Base-by-base conservation (phyloP, 2,113 vertebrate species). In the Anhinga anhinga region DNA sequence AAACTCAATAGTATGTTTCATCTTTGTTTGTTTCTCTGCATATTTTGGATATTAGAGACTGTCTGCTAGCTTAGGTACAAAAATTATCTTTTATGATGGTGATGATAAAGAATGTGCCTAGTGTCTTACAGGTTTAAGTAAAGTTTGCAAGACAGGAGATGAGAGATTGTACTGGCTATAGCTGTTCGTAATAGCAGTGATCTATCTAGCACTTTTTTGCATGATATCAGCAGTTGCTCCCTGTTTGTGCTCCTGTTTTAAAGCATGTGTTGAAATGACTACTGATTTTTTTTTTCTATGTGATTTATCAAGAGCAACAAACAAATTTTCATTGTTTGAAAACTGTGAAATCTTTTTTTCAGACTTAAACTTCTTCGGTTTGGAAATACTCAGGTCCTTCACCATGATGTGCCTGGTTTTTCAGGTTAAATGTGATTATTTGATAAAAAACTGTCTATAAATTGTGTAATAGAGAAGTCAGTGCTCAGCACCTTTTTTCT, bases 361-460 rank as follows among this genome's bases (percentile, higher is more conserved):
- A 71, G 23, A 20, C 26, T 55, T 58, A 8, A 9, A 13, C 47
- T 25, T 34, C 38, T 81, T 84, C 38, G 40, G 10, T 94, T 96
- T 95, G 83, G 91, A 84, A 89, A 71, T 74, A 59, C 55, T 78
- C 7, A 6, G 38, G 30, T 81, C 42, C 13, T 95, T 88, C 38
- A 65, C 36, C 29, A 27, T 52, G 61, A 32, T 0, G 0, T 61
- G 23, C 47, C 88, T 95, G 70, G 29, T 96, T 96, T 96, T 95
- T 93, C 94, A 90, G 76, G 84, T 94, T 95, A 62, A 90, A 86
- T 91, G 56, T 80, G 90, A 84, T 95, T 50, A 77, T 94, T 74
- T 73, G 93, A 92, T 96, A 78, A 92, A 83, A 96, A 71, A 32
- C 50, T 71, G 16, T 15, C 18, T 88, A 4, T 59, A 61, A 49